These are phyloP conservation scores for Diplodus puntazzo DNA, from an alignment of 2,797 vertebrate species.

Conservation along the genomic window DNA sequence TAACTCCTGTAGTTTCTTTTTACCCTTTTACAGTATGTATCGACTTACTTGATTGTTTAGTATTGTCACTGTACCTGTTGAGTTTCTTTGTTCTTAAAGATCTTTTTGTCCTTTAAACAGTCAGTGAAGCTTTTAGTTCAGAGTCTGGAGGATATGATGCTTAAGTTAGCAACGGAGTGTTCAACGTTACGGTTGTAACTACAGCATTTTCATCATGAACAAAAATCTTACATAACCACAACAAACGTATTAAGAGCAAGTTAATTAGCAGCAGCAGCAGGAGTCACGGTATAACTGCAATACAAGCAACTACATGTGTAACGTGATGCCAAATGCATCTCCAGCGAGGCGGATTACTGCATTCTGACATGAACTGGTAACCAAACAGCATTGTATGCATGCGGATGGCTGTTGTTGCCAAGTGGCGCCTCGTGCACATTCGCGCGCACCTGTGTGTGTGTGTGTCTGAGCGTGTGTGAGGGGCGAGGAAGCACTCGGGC, in stretches of 20 bases:
- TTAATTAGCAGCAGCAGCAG: neutral
- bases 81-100: neutral
- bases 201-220: conserved; percentile 4
- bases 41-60: neutral
- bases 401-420: conserved; percentile 3
- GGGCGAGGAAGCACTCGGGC: conserved; percentile 42
- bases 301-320: neutral
- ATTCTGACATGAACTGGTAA: neutral
- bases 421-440: neutral
- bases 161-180: neutral
- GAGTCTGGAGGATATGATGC: neutral
- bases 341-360: neutral
- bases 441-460: too few relatives aligned
- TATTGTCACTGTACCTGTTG: neutral
- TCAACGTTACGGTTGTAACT: neutral
- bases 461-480: neutral
- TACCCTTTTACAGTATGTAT: neutral
- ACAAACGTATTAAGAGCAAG: neutral
- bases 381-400: neutral
- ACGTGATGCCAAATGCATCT: conserved; percentile 2
- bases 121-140: neutral
- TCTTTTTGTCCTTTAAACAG: neutral
- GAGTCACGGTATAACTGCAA: neutral
- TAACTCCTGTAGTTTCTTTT: neutral
- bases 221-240: conserved; percentile 6